These are phyloP conservation scores for Acrocephalus kingi DNA, from an alignment of 2,113 vertebrate genomes.

Conservation along the genomic window DNA sequence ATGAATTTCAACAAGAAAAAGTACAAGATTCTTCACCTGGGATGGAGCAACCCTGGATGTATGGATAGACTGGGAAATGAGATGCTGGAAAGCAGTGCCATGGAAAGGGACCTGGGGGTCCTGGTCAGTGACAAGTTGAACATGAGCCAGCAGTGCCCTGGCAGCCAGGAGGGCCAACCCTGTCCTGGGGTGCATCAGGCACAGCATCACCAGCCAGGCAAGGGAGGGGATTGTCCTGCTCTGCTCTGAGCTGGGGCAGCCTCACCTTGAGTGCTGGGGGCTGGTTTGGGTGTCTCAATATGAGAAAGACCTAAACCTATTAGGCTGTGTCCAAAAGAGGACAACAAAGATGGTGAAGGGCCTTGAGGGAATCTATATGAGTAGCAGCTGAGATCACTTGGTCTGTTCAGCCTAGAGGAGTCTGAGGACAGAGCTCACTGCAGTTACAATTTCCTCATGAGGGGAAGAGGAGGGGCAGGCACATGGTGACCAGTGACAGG, in stretches of 20 bases:
- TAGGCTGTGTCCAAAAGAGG: neutral
- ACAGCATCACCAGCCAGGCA: accelerated
- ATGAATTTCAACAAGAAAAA: neutral
- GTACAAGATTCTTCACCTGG: neutral
- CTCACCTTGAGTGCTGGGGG: neutral
- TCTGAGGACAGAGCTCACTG: neutral
- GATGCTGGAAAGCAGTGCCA: neutral
- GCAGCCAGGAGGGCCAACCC: neutral
- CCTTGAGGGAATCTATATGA: accelerated
- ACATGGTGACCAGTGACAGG: neutral
- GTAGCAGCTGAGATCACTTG: neutral
- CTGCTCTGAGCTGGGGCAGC: neutral
- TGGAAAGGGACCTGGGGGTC: neutral
- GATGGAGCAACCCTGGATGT: too few relatives aligned
- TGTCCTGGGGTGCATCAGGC: neutral
- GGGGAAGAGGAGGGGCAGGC: neutral
- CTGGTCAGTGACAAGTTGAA: neutral
- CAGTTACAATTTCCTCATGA: neutral
- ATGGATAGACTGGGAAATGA: neutral
- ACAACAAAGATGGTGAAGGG: neutral
- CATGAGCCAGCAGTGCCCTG: neutral
- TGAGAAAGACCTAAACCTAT: neutral
- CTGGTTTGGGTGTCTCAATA: accelerated
- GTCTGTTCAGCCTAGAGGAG: neutral
- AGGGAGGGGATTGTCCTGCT: neutral